Percentiles rank a stretch among this genome's conserved stretches.
These are phyloP conservation scores for Tiliqua scincoides DNA, from an alignment of 2,113 vertebrate genomes.

Conservation along the genomic window DNA sequence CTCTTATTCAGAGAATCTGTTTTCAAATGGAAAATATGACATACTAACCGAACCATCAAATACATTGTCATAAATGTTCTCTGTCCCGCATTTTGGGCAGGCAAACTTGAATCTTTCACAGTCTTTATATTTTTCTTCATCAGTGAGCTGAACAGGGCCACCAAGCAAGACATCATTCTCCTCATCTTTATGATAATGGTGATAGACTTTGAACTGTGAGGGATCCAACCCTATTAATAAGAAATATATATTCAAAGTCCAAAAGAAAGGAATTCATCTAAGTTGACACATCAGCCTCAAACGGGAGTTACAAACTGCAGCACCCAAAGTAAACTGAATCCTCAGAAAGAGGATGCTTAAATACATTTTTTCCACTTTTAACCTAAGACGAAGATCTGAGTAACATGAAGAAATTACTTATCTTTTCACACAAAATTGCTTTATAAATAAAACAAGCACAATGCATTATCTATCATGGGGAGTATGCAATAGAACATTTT, in stretches of 20 bases:
- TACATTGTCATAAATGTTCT: conserved; percentile 92
- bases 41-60: conserved; percentile 92
- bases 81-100: conserved; percentile 88
- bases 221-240: conserved; percentile 90
- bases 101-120: conserved; percentile 91
- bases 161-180: conserved; percentile 88
- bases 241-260: conserved; percentile 70
- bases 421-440: conserved; percentile 65
- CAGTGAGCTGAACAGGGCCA: conserved; percentile 89
- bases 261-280: conserved; percentile 63
- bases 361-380: conserved; percentile 55
- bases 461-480: conserved; percentile 55
- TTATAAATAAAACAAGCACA: conserved; percentile 74
- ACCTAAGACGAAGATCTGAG: conserved; percentile 50
- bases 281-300: conserved; percentile 60
- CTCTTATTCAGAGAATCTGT: not conserved
- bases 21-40: conserved; percentile 20
- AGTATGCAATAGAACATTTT: conserved; percentile 61
- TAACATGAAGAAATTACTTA: conserved; percentile 64
- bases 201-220: conserved; percentile 89
- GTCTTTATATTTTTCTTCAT: conserved; percentile 94
- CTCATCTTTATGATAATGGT: conserved; percentile 91
- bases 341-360: conserved; percentile 50
- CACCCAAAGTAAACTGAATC: conserved; percentile 56
- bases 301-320: conserved; percentile 62